phyloP scores from a whole-genome alignment of 2,113 vertebrate genomes.

The Procapra przewalskii region DNA sequence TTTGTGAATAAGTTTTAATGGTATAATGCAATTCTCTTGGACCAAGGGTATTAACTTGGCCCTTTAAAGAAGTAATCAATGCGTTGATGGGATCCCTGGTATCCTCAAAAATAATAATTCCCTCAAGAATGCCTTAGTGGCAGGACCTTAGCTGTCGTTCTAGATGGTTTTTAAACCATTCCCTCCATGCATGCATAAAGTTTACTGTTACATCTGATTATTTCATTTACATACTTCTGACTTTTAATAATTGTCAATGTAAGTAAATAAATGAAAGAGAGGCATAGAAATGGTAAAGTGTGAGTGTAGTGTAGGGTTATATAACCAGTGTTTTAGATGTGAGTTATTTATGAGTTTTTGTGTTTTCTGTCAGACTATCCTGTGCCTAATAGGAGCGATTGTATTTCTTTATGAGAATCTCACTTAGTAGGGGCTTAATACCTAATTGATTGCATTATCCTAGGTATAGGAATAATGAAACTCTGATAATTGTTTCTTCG shows the following conservation, averaged over 20 bases:
- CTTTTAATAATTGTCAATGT: neutral
- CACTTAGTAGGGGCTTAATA: neutral
- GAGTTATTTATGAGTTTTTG: constrained; percentile 12
- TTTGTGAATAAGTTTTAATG: neutral
- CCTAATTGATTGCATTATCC: neutral
- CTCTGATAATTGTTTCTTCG: neutral
- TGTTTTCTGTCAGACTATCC: neutral
- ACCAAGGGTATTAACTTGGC: neutral
- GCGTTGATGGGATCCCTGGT: neutral
- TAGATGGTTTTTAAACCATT: neutral
- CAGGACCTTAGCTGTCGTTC: neutral
- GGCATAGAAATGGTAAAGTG: neutral
- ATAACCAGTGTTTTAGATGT: neutral
- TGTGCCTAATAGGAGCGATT: neutral
- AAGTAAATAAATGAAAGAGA: neutral
- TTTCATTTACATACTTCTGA: neutral
- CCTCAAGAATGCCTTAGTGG: neutral
- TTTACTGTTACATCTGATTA: neutral
- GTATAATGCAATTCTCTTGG: neutral
- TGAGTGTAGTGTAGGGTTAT: neutral
- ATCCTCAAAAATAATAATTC: neutral
- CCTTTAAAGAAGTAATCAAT: neutral
- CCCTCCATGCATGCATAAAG: neutral
- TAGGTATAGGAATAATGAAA: neutral
- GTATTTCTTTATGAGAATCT: neutral